These are phyloP conservation scores for Beris morrisii DNA, from an alignment of 2,888 invertebrate species.

Conservation along the genomic window DNA sequence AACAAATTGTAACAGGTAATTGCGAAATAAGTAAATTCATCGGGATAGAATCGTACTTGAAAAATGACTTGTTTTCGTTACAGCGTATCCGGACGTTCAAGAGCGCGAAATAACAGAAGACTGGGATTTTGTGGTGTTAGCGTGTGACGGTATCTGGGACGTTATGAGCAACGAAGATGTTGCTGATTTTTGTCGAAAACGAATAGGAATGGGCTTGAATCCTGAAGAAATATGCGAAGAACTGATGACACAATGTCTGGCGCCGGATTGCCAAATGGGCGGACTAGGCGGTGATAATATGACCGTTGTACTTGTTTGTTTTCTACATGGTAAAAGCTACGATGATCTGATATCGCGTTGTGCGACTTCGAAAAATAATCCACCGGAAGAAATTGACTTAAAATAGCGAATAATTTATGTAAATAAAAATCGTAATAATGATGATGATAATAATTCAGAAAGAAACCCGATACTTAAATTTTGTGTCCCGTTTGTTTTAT, in stretches of 20 bases:
- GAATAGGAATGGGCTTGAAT: constrained; percentile 79
- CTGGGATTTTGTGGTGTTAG: constrained; percentile 95
- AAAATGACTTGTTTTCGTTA: constrained; percentile 12
- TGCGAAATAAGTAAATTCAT: not conserved
- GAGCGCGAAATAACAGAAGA: constrained; percentile 78
- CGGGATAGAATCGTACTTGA: too few species aligned
- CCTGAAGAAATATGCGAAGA: constrained; percentile 96
- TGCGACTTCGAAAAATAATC: constrained; percentile 39
- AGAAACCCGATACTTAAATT: constrained; percentile 31
- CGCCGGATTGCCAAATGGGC: constrained; percentile 95
- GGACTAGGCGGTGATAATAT: constrained; percentile 99
- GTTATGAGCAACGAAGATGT: constrained; percentile 95
- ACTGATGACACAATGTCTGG: constrained; percentile 90
- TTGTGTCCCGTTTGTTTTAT: constrained; percentile 28
- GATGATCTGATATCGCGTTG: constrained; percentile 52
- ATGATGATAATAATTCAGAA: constrained; percentile 19
- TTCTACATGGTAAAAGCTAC: constrained; percentile 57
- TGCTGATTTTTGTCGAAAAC: constrained; percentile 81
- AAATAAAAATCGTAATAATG: constrained; percentile 10
- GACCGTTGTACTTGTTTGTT: constrained; percentile 90
- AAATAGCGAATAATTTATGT: constrained; percentile 36
- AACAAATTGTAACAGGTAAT: constrained; percentile 96
- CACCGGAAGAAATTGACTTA: constrained; percentile 35
- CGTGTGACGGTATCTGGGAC: constrained; percentile 99
- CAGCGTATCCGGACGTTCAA: constrained; percentile 92